Base-by-base conservation (phyloP, 2,888 invertebrate species). In the Villa cingulata region DNA sequence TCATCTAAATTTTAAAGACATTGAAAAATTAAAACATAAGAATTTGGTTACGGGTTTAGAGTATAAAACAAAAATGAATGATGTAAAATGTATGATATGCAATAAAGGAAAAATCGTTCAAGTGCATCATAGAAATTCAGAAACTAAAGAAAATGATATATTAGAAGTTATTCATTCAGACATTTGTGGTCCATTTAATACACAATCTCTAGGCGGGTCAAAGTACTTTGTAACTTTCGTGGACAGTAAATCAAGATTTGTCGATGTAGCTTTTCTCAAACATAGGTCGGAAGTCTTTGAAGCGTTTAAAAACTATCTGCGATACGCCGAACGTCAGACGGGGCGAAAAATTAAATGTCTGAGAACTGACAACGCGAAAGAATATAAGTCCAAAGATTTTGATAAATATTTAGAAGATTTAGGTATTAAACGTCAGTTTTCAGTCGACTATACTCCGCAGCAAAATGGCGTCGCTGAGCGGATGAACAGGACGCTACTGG, bases 201-300 rank as follows among this genome's bases (percentile, higher is more conserved):
- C 46, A 4, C 41, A 48, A 12, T 67, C 66, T 3, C 23, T 56
- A 5, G 60, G 59, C 9, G 61, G 62, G 56, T 62, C 37, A 66
- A n/a, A n/a, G n/a, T n/a, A n/a, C n/a, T n/a, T n/a, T n/a, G n/a
- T n/a, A n/a, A n/a, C n/a, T n/a, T n/a, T n/a, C n/a, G n/a, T n/a
- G n/a, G n/a, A n/a, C n/a, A n/a, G n/a, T n/a, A n/a, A n/a, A n/a
- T n/a, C n/a, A 67, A 56, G 62, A 64, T 51, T 50, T 42, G 15
- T 48, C 47, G 16, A 29, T 23, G 37, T 52, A 19, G 52, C 43
- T 40, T 44, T 51, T 14, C 32, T 53, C 4, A 52, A 54, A 42
- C 10, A 39, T 9, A 54, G 54, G 49, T 41, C 29, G 14, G 49
- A 53, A 40, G 46, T 47, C 14, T 36, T 49, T 5, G 3, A 42